Conservation (phyloP, 64 coral and sea anemone species). For the Dendronephthya gigantea region DNA sequence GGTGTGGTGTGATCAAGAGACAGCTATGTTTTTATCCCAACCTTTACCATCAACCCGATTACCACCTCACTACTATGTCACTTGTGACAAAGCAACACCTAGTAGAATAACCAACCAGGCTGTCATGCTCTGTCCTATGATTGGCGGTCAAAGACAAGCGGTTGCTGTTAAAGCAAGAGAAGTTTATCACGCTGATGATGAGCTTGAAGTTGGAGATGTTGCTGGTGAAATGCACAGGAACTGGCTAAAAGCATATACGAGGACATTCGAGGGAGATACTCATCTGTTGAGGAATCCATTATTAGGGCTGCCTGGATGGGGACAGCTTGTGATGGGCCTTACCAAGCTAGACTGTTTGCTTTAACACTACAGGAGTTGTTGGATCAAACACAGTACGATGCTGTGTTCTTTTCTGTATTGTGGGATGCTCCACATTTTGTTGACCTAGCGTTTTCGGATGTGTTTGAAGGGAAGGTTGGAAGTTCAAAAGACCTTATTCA, state of each 20-base stretch:
- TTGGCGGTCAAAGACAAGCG: slow-evolving; percentile 6
- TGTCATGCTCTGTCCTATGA: slow-evolving; percentile 17
- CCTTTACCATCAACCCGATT: background rate
- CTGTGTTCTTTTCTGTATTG: background rate
- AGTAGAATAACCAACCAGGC: slow-evolving; percentile 7
- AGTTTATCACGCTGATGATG: background rate
- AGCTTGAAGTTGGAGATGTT: slow-evolving; percentile 4
- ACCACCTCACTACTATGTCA: slow-evolving; percentile 8
- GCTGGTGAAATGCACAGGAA: background rate
- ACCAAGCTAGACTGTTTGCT: background rate
- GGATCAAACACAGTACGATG: background rate
- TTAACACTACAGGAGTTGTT: background rate
- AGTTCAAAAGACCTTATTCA: slow-evolving; percentile 12
- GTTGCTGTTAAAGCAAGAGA: slow-evolving; percentile 9
- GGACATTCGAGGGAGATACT: background rate
- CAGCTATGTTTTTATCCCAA: background rate
- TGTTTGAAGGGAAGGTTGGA: slow-evolving; percentile 3
- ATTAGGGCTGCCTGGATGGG: slow-evolving; percentile 9
- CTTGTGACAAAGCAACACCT: slow-evolving; percentile 9
- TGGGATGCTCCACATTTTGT: slow-evolving; percentile 5
- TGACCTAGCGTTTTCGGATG: background rate
- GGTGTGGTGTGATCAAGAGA: background rate
- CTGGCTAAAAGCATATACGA: background rate
- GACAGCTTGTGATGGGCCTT: background rate
- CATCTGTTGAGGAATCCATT: background rate